phyloP scores from a whole-genome alignment of 2,888 invertebrate species.

The Oscheius sp. region DNA sequence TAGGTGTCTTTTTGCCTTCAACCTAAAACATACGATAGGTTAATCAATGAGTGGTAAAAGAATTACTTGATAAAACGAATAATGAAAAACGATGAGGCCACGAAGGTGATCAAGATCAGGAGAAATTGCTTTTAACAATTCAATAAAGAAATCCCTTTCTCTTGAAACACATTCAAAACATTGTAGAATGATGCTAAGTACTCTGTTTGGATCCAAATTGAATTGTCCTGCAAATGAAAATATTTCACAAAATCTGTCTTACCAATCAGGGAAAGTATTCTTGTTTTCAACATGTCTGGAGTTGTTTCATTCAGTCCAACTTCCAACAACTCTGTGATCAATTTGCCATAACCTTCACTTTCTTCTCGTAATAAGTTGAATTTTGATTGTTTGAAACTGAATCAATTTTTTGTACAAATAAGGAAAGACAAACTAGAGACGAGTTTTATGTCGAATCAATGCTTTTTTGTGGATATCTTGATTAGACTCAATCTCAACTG shows the following conservation, averaged over 20 bases:
- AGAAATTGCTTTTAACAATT: constrained; percentile 86
- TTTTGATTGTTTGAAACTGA: constrained; percentile 97
- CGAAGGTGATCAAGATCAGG: constrained; percentile 81
- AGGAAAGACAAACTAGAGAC: constrained; percentile 54
- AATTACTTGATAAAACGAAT: constrained; percentile 75
- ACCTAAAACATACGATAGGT: constrained; percentile 24
- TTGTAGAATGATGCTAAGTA: constrained; percentile 89
- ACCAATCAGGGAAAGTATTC: constrained; percentile 39
- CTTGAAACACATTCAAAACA: constrained; percentile 83
- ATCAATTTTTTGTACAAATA: constrained; percentile 5
- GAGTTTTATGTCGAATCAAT: constrained; percentile 61
- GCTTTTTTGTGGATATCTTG: constrained; percentile 41
- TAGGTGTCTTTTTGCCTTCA: constrained; percentile 48
- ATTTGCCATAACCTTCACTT: constrained; percentile 97
- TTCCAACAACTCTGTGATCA: constrained; percentile 62
- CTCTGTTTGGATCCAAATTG: constrained; percentile 91
- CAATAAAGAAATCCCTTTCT: constrained; percentile 78
- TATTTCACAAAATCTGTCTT: background rate
- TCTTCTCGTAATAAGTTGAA: constrained; percentile 98
- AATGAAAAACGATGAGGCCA: constrained; percentile 86
- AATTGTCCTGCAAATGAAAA: constrained; percentile 83
- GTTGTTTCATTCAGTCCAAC: constrained; percentile 20
- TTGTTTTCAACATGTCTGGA: constrained; percentile 21
- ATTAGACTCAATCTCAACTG: constrained; percentile 54
- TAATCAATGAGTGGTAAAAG: background rate